Conservation (phyloP, 2,113 vertebrate species). For the Andinoacara biseriatus region DNA sequence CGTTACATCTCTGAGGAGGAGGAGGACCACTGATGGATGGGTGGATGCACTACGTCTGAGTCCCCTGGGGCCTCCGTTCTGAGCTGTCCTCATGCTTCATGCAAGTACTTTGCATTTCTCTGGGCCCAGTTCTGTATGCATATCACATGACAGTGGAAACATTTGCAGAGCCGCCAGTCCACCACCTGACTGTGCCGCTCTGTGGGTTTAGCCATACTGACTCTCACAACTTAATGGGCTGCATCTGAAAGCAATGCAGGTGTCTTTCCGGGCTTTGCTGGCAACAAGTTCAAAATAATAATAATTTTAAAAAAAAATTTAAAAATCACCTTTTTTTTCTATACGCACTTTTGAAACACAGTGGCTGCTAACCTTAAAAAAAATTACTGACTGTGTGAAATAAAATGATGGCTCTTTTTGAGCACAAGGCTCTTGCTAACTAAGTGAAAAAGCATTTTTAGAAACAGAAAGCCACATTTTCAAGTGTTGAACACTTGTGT, state of each 20-base stretch:
- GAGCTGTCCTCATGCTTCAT: not conserved
- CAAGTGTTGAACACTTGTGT: conserved; percentile 13
- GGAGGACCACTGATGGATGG: conserved; percentile 2
- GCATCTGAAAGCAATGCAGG: conserved; percentile 8
- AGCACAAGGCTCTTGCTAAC: not conserved
- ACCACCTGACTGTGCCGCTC: not conserved
- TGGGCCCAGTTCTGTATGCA: conserved; percentile 13
- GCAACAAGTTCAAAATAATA: conserved; percentile 1
- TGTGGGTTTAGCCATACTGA: conserved; percentile 5
- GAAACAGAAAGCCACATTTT: conserved; percentile 8
- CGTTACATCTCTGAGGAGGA: conserved; percentile 17
- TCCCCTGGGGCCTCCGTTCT: not conserved
- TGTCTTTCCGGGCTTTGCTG: not conserved
- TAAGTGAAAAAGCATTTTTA: not conserved
- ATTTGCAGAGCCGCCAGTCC: conserved; percentile 6
- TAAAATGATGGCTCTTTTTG: conserved; percentile 12
- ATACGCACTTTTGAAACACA: conserved; percentile 3
- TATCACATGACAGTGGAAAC: conserved; percentile 21
- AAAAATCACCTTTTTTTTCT: not conserved
- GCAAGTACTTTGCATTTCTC: conserved; percentile 21
- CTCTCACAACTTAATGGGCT: conserved; percentile 36
- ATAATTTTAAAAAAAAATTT: not conserved
- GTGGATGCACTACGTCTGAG: not conserved
- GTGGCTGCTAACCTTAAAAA: not conserved
- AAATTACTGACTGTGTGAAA: conserved; percentile 12